These are phyloP conservation scores for Ophonus ardosiacus DNA, from an alignment of 2,888 invertebrate genomes.

Conservation along the genomic window DNA sequence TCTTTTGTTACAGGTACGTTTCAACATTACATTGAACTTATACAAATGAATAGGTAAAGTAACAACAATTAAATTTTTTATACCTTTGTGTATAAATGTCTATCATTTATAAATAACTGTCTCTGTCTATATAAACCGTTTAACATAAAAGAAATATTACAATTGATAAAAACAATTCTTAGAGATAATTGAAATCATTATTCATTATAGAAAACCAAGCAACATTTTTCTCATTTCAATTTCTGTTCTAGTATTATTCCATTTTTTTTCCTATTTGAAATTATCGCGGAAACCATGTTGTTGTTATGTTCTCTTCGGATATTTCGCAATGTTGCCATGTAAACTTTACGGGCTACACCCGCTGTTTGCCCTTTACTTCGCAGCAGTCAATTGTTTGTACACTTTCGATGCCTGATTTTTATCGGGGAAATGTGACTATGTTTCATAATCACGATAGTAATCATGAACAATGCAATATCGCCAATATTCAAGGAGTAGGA, in stretches of 20 bases:
- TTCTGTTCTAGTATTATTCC: not conserved
- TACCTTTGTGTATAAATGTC: not conserved
- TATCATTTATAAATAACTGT: not conserved
- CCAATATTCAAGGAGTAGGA: not conserved
- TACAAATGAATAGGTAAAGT: not conserved
- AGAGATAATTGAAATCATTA: not conserved
- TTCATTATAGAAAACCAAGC: not conserved
- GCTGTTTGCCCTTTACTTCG: constrained; percentile 38
- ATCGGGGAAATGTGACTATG: constrained; percentile 28
- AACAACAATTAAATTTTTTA: not conserved
- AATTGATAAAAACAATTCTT: not conserved
- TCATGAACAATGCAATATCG: not conserved
- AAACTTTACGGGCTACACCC: constrained; percentile 18
- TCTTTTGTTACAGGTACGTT: constrained; percentile 39
- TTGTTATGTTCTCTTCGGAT: constrained; percentile 14
- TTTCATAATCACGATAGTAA: constrained; percentile 31
- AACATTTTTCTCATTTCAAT: not conserved
- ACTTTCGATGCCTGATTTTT: constrained; percentile 46
- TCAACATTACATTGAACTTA: not conserved
- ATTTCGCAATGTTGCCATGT: constrained; percentile 35
- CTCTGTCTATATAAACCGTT: not conserved
- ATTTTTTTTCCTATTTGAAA: not conserved
- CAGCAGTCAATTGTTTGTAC: constrained; percentile 4
- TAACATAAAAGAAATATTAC: not conserved
- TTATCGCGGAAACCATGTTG: constrained; percentile 18